Percentiles rank a stretch among this genome's conserved stretches.
Evolutionary conservation across 2,888 invertebrate species (phyloP).

Genomic region (Zootermopsis nevadensis): DNA sequence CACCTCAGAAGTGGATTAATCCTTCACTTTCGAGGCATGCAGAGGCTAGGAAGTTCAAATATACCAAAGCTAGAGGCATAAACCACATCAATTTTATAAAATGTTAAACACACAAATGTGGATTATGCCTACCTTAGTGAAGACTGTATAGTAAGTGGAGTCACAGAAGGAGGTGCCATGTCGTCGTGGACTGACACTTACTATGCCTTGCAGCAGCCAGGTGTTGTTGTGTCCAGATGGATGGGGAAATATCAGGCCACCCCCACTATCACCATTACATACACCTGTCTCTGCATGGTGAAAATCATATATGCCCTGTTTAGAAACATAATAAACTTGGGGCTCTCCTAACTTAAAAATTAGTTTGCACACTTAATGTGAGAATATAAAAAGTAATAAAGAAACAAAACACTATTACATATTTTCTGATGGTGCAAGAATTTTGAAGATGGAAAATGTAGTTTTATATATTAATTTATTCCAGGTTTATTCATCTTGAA

Average conservation of each 20-base stretch:
- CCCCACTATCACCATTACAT: slow-evolving; percentile 74
- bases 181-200: slow-evolving; percentile 64
- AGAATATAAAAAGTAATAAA: too few species aligned
- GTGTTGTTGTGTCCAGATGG: slow-evolving; percentile 57
- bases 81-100: neutral
- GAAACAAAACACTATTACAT: too few species aligned
- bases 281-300: slow-evolving; percentile 66
- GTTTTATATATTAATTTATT: too few species aligned
- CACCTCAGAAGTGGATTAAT: neutral
- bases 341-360: too few species aligned
- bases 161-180: slow-evolving; percentile 62
- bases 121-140: slow-evolving; percentile 62
- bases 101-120: neutral
- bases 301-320: too few species aligned
- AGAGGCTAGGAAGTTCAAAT: neutral
- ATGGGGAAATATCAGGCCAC: slow-evolving; percentile 67
- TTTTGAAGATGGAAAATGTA: too few species aligned
- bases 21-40: neutral
- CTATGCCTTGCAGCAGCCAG: slow-evolving; percentile 64
- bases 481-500: too few species aligned
- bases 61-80: neutral
- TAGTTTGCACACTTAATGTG: too few species aligned
- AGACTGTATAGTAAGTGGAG: slow-evolving; percentile 63
- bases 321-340: too few species aligned
- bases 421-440: too few species aligned